Percentiles rank a stretch among this genome's conserved stretches.
Conservation (phyloP, 2,113 vertebrate genomes). For the mouse (Mus musculus) region GRCm39 chr3:26415501-26416000, state of each 20-base stretch:
- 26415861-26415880: not conserved
- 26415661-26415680: not conserved
- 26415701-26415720: conserved; percentile 15
- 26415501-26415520: too few species aligned
- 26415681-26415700: not conserved
- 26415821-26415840: conserved; percentile 2
- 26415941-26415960: not conserved
- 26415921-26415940: not conserved
- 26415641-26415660: not conserved
- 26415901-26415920: not conserved
- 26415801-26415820: not conserved
- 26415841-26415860: not conserved
- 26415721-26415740: not conserved
- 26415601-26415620: too few species aligned
- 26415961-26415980: not conserved
- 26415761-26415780: conserved; percentile 10
- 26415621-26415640: not conserved
- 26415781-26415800: not conserved
- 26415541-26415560: too few species aligned
- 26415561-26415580: too few species aligned
- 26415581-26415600: too few species aligned
- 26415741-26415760: not conserved
- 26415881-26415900: not conserved
- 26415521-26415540: too few species aligned
- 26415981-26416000: not conserved